These are phyloP conservation scores for Lepilemur ruficaudatus DNA, from an alignment of 2,797 vertebrate species.

Conservation along the genomic window DNA sequence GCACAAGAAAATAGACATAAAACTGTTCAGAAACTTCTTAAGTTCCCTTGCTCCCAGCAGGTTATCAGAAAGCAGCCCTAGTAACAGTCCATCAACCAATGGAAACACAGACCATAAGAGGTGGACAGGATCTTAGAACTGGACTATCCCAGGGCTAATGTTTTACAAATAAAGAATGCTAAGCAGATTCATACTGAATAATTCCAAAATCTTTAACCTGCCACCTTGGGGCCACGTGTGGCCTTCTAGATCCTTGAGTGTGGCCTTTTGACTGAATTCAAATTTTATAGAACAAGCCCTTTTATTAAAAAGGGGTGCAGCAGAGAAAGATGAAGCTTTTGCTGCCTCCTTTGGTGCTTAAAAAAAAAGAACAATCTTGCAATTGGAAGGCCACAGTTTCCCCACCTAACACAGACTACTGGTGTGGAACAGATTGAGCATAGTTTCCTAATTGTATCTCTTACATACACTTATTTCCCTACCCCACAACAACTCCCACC, in stretches of 20 bases:
- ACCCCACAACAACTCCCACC: background rate
- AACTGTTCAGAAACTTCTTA: background rate
- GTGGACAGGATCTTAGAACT: background rate
- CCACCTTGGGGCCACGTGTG: no score
- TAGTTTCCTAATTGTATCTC: background rate
- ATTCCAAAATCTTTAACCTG: background rate
- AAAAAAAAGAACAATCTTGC: no score
- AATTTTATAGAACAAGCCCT: no score
- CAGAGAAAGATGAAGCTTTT: no score
- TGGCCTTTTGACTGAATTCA: no score
- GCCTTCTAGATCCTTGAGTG: no score
- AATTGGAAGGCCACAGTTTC: no score
- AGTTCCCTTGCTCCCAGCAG: background rate
- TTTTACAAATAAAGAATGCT: background rate
- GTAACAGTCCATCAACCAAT: no score
- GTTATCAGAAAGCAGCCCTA: background rate
- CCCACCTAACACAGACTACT: background rate
- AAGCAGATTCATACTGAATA: background rate
- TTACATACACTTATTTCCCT: background rate
- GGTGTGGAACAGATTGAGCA: background rate
- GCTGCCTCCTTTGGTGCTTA: no score
- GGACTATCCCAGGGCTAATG: no score
- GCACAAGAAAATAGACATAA: background rate
- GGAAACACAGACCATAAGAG: background rate
- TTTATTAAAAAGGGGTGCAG: no score